These are phyloP conservation scores for Hemithea aestivaria DNA, from an alignment of 2,888 invertebrate genomes.

Conservation along the genomic window DNA sequence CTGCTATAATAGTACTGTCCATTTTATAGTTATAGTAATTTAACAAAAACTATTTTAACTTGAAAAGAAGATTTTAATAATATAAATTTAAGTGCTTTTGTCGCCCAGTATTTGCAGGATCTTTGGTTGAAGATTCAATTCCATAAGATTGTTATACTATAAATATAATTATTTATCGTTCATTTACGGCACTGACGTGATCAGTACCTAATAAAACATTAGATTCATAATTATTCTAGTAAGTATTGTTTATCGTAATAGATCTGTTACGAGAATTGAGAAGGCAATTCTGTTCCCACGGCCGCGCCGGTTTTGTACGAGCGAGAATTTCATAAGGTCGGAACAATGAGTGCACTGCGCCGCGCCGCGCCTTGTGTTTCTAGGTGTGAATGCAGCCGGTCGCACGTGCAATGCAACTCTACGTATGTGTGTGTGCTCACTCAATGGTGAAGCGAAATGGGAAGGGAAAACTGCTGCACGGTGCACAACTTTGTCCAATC, in stretches of 20 bases:
- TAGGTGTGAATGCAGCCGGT: slow-evolving; percentile 13
- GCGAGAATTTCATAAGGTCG: slow-evolving; percentile 66
- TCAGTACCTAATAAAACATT: too few relatives aligned
- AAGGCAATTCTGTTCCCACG: slow-evolving; percentile 58
- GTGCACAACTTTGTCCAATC: not conserved
- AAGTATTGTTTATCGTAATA: slow-evolving; percentile 16
- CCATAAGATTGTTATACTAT: too few relatives aligned
- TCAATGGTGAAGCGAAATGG: slow-evolving; percentile 7
- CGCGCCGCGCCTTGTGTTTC: slow-evolving; percentile 23
- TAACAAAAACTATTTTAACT: too few relatives aligned
- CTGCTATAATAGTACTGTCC: too few relatives aligned
- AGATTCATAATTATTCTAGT: too few relatives aligned
- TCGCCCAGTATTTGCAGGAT: too few relatives aligned
- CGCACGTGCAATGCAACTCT: slow-evolving; percentile 16
- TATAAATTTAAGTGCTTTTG: too few relatives aligned
- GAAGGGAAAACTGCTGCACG: slow-evolving; percentile 2
- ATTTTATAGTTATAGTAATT: too few relatives aligned
- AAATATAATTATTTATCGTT: too few relatives aligned
- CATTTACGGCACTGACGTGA: too few relatives aligned
- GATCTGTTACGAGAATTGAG: slow-evolving; percentile 30
- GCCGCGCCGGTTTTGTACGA: slow-evolving; percentile 55
- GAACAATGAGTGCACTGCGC: slow-evolving; percentile 64
- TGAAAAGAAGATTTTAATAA: too few relatives aligned
- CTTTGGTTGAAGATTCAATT: too few relatives aligned
- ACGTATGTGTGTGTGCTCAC: slow-evolving; percentile 9